Evolutionary conservation across 2,888 invertebrate genomes (phyloP).

Genomic region (Apotomis betuletana): DNA sequence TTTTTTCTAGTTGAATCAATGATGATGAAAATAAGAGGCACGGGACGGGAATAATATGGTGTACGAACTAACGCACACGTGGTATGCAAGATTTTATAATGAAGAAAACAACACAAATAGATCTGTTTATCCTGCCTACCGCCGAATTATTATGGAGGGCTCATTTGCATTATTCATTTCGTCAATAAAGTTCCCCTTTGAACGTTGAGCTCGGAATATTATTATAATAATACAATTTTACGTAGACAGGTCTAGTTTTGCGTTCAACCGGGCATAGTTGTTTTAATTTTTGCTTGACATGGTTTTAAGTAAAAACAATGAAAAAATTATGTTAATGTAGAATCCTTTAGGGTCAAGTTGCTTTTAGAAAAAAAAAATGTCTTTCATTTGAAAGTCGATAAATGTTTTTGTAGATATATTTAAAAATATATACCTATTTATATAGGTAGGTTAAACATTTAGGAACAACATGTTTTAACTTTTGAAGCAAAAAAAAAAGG

Average conservation of each 20-base stretch:
- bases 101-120: constrained; percentile 8
- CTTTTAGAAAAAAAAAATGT: too few relatives aligned
- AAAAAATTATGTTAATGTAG: background rate
- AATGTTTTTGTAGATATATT: too few relatives aligned
- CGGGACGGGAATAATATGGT: too few relatives aligned
- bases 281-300: background rate
- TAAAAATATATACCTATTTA: too few relatives aligned
- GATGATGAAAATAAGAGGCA: too few relatives aligned
- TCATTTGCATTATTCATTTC: constrained; percentile 37
- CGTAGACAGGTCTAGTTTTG: background rate
- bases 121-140: constrained; percentile 14
- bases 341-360: background rate
- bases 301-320: background rate
- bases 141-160: constrained; percentile 13
- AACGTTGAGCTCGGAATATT: constrained; percentile 23
- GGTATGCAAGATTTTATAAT: background rate
- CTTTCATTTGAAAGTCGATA: too few relatives aligned
- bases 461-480: too few relatives aligned
- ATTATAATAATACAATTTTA: constrained; percentile 20
- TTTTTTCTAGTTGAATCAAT: too few relatives aligned
- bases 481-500: too few relatives aligned
- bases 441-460: too few relatives aligned
- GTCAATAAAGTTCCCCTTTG: constrained; percentile 26
- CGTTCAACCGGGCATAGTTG: background rate
- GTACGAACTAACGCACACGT: too few relatives aligned